Conservation (phyloP, 2,888 invertebrate species). For the Oscheius onirici region DNA sequence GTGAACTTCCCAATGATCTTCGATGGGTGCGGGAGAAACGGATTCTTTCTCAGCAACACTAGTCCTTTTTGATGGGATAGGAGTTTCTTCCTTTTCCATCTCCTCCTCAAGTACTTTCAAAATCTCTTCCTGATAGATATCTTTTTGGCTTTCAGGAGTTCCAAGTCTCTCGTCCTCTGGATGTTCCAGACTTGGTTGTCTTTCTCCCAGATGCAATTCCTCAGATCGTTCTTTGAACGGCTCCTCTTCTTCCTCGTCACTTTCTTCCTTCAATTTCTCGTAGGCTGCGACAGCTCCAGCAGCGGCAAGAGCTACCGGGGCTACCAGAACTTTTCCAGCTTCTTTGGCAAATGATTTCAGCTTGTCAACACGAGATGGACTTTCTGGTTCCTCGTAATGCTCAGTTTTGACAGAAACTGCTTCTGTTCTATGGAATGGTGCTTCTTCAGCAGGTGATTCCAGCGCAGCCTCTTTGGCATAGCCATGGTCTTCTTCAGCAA, state of each 20-base stretch:
- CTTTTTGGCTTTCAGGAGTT: too few species aligned
- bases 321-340: not conserved
- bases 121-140: too few species aligned
- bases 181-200: too few species aligned
- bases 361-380: not conserved
- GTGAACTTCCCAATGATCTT: too few species aligned
- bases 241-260: not conserved
- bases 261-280: not conserved
- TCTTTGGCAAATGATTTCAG: not conserved
- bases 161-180: too few species aligned
- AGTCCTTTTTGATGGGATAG: too few species aligned
- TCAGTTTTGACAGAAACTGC: not conserved
- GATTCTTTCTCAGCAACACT: too few species aligned
- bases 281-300: not conserved
- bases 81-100: too few species aligned
- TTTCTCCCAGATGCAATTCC: too few species aligned
- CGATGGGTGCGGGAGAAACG: too few species aligned
- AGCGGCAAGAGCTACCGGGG: not conserved
- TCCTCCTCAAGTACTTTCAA: too few species aligned
- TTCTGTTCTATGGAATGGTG: not conserved
- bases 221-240: not conserved
- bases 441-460: slow-evolving; percentile 10
- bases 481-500: not conserved
- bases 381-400: not conserved
- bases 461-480: slow-evolving; percentile 3